Conservation (phyloP, 2,888 invertebrate genomes). For the Ophioninae sp. region DNA sequence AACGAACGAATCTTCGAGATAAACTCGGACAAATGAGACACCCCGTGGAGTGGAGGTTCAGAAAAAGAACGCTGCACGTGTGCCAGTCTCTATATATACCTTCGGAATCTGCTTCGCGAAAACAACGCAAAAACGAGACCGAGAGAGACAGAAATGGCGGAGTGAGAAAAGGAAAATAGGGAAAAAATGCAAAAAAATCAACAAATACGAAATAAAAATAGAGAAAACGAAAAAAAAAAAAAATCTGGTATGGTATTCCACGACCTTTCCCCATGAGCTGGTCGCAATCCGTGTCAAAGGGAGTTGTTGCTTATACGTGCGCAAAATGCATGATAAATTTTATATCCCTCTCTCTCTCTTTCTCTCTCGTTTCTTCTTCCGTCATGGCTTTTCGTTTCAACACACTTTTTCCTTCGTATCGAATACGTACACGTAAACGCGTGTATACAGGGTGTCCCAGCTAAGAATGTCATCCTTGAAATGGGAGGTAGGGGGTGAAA, state of each 20-base stretch:
- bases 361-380: conserved; percentile 1
- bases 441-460: too few species aligned
- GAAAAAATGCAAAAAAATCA: conserved; percentile 32
- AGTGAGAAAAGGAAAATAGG: conserved; percentile 17
- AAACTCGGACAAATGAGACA: too few species aligned
- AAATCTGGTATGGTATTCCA: conserved; percentile 18
- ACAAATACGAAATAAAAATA: conserved; percentile 7
- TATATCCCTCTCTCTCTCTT: conserved; percentile 40
- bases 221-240: conserved; percentile 26
- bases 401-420: too few species aligned
- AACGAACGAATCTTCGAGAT: too few species aligned
- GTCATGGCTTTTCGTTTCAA: too few species aligned
- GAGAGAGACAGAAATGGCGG: not conserved
- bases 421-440: too few species aligned
- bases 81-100: not conserved
- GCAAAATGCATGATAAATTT: conserved; percentile 60
- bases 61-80: conserved; percentile 1
- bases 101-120: conserved; percentile 19
- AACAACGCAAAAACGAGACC: conserved; percentile 46
- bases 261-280: conserved; percentile 40
- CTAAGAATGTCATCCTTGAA: too few species aligned
- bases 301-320: conserved; percentile 46
- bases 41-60: not conserved
- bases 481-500: too few species aligned
- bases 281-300: conserved; percentile 49